Conservation (phyloP, 1,140 invertebrate genomes). For the Grapholita molesta region DNA sequence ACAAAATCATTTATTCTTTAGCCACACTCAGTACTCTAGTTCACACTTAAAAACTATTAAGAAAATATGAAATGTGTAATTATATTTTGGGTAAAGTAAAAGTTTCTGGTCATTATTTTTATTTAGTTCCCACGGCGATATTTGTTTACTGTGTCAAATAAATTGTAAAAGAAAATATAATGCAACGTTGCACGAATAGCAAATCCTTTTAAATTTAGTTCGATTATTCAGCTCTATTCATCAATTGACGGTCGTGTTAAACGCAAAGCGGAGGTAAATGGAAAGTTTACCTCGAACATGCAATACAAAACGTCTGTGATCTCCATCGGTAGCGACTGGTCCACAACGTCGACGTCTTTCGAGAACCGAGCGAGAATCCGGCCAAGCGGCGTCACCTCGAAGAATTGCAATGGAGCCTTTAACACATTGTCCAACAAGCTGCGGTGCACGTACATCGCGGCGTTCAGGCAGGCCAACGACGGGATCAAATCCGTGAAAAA, state of each 20-base stretch:
- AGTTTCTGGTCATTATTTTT: too few species aligned
- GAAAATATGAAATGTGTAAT: too few species aligned
- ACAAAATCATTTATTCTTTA: too few species aligned
- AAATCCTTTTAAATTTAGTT: too few species aligned
- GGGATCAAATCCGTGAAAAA: conserved; percentile 85
- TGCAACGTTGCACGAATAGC: too few species aligned
- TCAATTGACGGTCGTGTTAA: background rate
- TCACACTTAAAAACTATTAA: too few species aligned
- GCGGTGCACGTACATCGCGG: conserved; percentile 86
- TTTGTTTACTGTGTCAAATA: too few species aligned
- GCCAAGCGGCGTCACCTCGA: conserved; percentile 92
- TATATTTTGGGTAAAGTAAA: too few species aligned
- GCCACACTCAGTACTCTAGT: too few species aligned
- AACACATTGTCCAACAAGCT: conserved; percentile 87
- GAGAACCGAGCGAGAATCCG: conserved; percentile 92
- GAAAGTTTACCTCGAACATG: conserved; percentile 86
- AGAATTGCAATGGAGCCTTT: conserved; percentile 88
- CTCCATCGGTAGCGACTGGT: conserved; percentile 84
- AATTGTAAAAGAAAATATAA: too few species aligned
- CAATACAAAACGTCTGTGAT: conserved; percentile 87
- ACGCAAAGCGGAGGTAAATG: background rate
- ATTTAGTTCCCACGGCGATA: too few species aligned
- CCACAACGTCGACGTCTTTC: conserved; percentile 87
- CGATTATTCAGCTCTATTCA: too few species aligned
- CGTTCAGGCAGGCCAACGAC: conserved; percentile 84